Conservation (phyloP, 2,797 vertebrate species). For the Ctenopoma kingsleyae region DNA sequence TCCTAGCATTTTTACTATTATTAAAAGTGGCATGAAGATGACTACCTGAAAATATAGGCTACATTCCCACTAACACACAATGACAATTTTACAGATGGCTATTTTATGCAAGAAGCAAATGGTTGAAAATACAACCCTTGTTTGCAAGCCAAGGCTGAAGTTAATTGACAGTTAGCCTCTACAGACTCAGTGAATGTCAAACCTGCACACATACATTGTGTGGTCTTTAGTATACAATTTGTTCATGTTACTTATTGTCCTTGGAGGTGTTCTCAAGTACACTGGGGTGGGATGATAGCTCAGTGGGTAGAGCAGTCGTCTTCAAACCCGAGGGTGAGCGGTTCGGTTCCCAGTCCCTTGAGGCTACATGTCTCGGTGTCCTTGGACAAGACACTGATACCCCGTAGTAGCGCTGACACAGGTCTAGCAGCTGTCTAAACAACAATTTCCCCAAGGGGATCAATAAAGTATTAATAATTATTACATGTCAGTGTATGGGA, state of each 20-base stretch:
- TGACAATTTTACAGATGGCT: constrained; percentile 36
- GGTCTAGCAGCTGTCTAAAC: too few species aligned
- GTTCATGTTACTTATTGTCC: not conserved
- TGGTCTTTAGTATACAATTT: not conserved
- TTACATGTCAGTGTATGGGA: not conserved
- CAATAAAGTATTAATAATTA: too few species aligned
- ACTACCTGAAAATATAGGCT: constrained; percentile 47
- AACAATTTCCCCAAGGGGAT: too few species aligned
- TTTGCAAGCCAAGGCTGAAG: constrained; percentile 24
- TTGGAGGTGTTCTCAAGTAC: not conserved
- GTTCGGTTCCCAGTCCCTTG: too few species aligned
- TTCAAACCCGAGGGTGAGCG: too few species aligned
- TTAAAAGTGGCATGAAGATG: constrained; percentile 67
- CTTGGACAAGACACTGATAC: too few species aligned
- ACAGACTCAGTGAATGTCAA: not conserved
- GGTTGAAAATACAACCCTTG: constrained; percentile 6
- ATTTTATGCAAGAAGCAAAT: constrained; percentile 33
- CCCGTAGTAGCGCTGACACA: too few species aligned
- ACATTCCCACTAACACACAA: constrained; percentile 33
- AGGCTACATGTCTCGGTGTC: too few species aligned
- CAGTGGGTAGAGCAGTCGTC: too few species aligned
- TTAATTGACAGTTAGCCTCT: not conserved
- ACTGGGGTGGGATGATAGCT: too few species aligned
- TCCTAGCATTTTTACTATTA: constrained; percentile 51
- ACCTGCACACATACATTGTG: not conserved